These are phyloP conservation scores for Barnardius zonarius DNA, from an alignment of 2,113 vertebrate species.

Conservation along the genomic window DNA sequence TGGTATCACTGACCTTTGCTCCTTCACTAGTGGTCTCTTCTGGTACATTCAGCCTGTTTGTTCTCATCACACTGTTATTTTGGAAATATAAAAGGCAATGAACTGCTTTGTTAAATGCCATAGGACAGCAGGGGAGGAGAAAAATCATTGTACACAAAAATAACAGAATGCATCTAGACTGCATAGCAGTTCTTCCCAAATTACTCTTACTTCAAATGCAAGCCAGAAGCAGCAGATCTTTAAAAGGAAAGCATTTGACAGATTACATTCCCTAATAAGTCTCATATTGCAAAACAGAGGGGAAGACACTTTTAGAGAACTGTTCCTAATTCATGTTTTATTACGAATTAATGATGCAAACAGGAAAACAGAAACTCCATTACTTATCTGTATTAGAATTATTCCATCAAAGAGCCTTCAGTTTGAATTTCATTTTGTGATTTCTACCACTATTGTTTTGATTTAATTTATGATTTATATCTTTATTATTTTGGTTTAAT, in stretches of 20 bases:
- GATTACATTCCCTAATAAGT: slow-evolving; percentile 12
- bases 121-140: not conserved
- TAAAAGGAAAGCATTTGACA: slow-evolving; percentile 20
- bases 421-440: not conserved
- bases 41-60: not conserved
- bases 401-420: not conserved
- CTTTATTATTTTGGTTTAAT: not conserved
- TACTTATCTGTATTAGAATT: not conserved
- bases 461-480: not conserved
- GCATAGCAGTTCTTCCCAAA: not conserved
- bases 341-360: slow-evolving; percentile 34
- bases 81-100: slow-evolving; percentile 10
- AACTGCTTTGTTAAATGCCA: not conserved
- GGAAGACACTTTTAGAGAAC: not conserved
- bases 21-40: not conserved
- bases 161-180: not conserved
- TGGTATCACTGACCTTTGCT: not conserved
- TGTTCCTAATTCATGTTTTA: slow-evolving; percentile 30
- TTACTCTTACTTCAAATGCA: slow-evolving; percentile 17
- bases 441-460: not conserved
- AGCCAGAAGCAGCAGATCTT: not conserved
- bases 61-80: not conserved
- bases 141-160: not conserved
- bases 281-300: slow-evolving; percentile 18
- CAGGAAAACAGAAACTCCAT: slow-evolving; percentile 24